phyloP scores from a whole-genome alignment of 2,113 vertebrate species.

The Sylvilagus bachmani region DNA sequence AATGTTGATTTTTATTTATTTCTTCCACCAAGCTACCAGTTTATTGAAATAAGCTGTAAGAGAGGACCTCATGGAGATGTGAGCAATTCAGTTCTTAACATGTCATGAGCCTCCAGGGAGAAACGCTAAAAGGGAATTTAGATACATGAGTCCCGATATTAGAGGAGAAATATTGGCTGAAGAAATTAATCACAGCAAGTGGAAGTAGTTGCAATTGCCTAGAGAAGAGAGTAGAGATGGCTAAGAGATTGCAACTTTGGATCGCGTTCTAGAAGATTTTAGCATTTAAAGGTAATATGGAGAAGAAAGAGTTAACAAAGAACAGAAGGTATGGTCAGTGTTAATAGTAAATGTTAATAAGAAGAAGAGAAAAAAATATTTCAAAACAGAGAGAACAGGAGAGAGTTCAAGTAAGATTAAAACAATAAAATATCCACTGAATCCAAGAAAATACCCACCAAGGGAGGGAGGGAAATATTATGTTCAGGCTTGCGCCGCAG shows the following conservation, averaged over 20 bases:
- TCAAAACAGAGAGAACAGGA: background rate
- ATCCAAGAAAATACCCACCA: background rate
- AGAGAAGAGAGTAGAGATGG: background rate
- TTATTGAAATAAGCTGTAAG: background rate
- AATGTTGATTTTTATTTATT: constrained; percentile 20
- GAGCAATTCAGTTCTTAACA: background rate
- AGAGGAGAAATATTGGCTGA: background rate
- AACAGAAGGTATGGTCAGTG: background rate
- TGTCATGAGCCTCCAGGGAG: background rate
- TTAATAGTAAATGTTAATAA: background rate
- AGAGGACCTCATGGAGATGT: background rate
- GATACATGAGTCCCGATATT: background rate
- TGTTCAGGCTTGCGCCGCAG: no score
- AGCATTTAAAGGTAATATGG: background rate
- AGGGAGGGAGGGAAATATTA: no score
- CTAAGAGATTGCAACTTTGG: background rate
- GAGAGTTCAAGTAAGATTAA: background rate
- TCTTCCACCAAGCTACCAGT: background rate
- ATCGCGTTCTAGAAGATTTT: background rate
- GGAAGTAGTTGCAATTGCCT: background rate
- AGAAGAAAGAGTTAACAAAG: background rate
- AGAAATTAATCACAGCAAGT: background rate
- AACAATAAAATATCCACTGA: background rate
- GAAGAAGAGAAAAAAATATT: background rate
- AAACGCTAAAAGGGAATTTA: background rate